Evolutionary conservation across 2,113 vertebrate species (phyloP), one percentile per base, ranked within the genome.

Genomic region (Chrysemys picta): DNA sequence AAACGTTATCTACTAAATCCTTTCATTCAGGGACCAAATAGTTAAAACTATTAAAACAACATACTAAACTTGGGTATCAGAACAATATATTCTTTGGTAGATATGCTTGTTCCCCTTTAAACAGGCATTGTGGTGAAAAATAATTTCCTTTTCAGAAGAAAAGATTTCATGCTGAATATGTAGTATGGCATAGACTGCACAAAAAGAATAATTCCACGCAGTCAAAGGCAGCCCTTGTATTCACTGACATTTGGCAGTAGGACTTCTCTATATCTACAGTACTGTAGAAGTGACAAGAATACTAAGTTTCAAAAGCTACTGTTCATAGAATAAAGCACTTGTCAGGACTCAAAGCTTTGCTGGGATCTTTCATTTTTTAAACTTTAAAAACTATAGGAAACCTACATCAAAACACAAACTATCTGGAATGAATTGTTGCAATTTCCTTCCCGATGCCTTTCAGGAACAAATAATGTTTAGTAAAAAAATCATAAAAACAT

Each of bases 231-330:
- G 84, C 57, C 87, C 75, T 82, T 94, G 87, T 86, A 50, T 86
- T 89, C 84, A 50, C 42, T 82, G 87, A 88, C 56, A 78, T 83
- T 96, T 97, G 91, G 91, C 95, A 95, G 75, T 42, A 50, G 2
- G 19, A 89, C 8, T 47, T 38, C 57, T 89, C 91, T 88, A 79
- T 79, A 38, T 57, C 96, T 90, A 78, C 75, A 85, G 38, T 14
- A 78, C 85, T 54, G 45, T 81, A 91, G 29, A 56, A 95, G 89
- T 93, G 94, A 96, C 31, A 81, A 42, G 90, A 95, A 95, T 95
- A 96, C 84, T 97, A 96, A 89, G 89, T 96, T 92, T 81, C 8
- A 85, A 89, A 95, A 65, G 4, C 13, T 21, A 65, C 10, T 79
- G 29, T 25, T 94, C 93, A 78, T 89, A 80, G 53, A 95, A 57